Conservation (phyloP, 2,888 invertebrate species). For the Melinaea marsaeus region DNA sequence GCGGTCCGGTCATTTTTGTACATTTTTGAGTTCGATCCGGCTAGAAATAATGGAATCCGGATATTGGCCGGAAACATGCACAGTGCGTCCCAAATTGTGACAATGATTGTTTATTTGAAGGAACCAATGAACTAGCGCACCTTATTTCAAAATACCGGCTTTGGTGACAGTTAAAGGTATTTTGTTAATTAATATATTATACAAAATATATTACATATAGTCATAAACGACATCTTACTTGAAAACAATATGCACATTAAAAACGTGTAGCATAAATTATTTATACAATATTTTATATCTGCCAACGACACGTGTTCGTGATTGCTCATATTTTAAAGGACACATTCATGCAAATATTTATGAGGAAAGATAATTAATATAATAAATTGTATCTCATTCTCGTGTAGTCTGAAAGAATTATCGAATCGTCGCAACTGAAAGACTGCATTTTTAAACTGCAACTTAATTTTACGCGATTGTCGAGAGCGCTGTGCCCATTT, state of each 20-base stretch:
- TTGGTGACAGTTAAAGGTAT: too few relatives aligned
- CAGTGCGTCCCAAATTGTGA: slow-evolving; percentile 57
- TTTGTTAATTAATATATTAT: too few relatives aligned
- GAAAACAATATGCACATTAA: too few relatives aligned
- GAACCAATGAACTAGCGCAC: slow-evolving; percentile 28
- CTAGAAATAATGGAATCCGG: slow-evolving; percentile 67
- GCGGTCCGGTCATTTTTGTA: slow-evolving; percentile 64
- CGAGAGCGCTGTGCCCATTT: slow-evolving; percentile 34
- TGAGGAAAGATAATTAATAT: too few relatives aligned
- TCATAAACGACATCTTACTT: too few relatives aligned
- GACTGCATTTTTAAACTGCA: slow-evolving; percentile 31
- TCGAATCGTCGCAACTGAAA: slow-evolving; percentile 20
- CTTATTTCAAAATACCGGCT: background rate
- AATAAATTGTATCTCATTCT: background rate
- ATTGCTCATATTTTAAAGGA: too few relatives aligned
- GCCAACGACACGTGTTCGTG: too few relatives aligned
- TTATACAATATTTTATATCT: too few relatives aligned
- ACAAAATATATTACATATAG: too few relatives aligned
- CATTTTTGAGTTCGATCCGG: slow-evolving; percentile 65
- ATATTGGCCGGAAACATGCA: slow-evolving; percentile 69
- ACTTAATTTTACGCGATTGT: slow-evolving; percentile 31
- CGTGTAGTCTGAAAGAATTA: slow-evolving; percentile 16
- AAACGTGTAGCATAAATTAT: too few relatives aligned
- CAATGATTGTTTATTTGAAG: slow-evolving; percentile 54
- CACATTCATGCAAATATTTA: too few relatives aligned